Evolutionary conservation across 2,888 invertebrate species (phyloP), one percentile per base, ranked within the genome.

Genomic region (Dione vanillae): DNA sequence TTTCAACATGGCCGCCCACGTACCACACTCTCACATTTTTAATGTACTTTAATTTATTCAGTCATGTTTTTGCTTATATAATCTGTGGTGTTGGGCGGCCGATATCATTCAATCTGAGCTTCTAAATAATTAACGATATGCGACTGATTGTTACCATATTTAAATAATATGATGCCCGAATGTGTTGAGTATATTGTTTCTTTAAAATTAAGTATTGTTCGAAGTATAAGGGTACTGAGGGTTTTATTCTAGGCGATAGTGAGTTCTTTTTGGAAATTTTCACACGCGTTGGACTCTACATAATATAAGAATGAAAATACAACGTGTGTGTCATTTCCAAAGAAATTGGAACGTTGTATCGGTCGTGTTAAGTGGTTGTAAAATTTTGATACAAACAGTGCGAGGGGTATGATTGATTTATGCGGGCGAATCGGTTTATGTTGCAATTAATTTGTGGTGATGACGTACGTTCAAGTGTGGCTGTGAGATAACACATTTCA

Each of bases 71-170:
- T 16, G 35, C 49, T 64, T 14, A 14, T n/a, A n/a, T 12, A 37
- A 49, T 40, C 12, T 14, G 11, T 37, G 62, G 62, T 67, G 51
- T 64, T 52, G 41, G 52, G 43, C 67, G 72, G 72, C 47, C 56
- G 62, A 75, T 77, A 70, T 67, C 49, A 41, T 67, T 71, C 67
- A 49, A 64, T 78, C 80, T 77, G 86, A 86, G 83, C 85, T 86
- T 86, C 74, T 75, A 82, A 82, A 78, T 83, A 83, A 82, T 78
- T 78, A 76, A 79, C 66, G 71, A 69, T 67, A 76, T 76, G 65
- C 79, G 86, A 87, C 86, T 87, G 86, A 87, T 80, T 83, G 80
- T 85, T 82, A 81, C 72, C 70, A 73, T 79, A 75, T 72, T 77
- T 74, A 49, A 64, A 40, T 51, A 77, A 74, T 78, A 70, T 70